Percentiles rank a stretch among this genome's conserved stretches.
These are phyloP conservation scores for Scomberomorus guttatus DNA, from an alignment of 2,797 vertebrate species.

Conservation along the genomic window DNA sequence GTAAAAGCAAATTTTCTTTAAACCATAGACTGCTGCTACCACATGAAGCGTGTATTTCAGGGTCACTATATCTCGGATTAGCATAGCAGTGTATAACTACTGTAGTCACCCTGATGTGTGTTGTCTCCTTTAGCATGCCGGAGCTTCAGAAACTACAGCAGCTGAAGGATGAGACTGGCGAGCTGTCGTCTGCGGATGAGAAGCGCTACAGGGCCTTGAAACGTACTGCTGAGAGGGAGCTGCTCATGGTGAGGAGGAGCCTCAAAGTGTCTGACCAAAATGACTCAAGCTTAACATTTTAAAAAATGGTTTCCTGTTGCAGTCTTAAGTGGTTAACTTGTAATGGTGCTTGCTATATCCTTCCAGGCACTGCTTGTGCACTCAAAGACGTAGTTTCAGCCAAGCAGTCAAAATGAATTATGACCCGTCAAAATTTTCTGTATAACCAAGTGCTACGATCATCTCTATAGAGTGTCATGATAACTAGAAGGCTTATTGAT, in stretches of 20 bases:
- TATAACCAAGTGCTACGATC: not conserved
- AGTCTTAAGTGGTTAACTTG: not conserved
- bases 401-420: not conserved
- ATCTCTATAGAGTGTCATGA: not conserved
- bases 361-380: not conserved
- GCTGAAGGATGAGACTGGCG: conserved; percentile 98
- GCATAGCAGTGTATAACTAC: not conserved
- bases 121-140: conserved; percentile 90
- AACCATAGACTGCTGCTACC: not conserved
- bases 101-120: not conserved
- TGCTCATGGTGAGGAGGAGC: conserved; percentile 91
- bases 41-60: not conserved
- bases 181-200: conserved; percentile 97
- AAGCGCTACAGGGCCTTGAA: conserved; percentile 97
- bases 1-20: too few species aligned
- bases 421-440: not conserved
- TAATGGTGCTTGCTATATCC: not conserved
- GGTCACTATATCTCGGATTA: not conserved
- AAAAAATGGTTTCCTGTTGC: not conserved
- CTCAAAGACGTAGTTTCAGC: not conserved
- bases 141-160: conserved; percentile 99
- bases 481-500: not conserved
- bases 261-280: not conserved
- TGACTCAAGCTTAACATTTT: not conserved
- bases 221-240: conserved; percentile 95